Evolutionary conservation across 2,797 vertebrate genomes (phyloP).

Genomic region (Sciaenops ocellatus): DNA sequence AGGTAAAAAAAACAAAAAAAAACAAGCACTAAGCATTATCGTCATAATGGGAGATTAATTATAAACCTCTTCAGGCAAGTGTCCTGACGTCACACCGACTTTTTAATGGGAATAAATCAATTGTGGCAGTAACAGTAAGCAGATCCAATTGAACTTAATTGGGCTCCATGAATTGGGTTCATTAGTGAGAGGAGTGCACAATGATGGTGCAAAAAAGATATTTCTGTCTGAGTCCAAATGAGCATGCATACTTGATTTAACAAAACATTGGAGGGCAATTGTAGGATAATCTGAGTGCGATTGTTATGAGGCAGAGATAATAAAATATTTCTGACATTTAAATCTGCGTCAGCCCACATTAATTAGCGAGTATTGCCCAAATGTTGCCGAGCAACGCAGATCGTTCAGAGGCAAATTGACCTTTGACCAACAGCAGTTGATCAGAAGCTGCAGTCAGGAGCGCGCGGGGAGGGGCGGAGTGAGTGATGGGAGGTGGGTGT

Average conservation of each 20-base stretch:
- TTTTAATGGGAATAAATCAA: slow-evolving; percentile 24
- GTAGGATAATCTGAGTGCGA: slow-evolving; percentile 6
- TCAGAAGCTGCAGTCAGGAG: slow-evolving; percentile 3
- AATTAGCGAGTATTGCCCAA: slow-evolving; percentile 7
- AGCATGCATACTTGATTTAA: slow-evolving; percentile 29
- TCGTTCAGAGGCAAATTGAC: slow-evolving; percentile 4
- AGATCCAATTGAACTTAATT: slow-evolving; percentile 33
- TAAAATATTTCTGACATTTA: slow-evolving; percentile 43
- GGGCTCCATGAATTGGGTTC: slow-evolving; percentile 23
- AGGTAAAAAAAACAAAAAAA: slow-evolving; percentile 15
- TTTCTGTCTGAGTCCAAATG: slow-evolving; percentile 13
- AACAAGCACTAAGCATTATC: not conserved
- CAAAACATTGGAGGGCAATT: not conserved
- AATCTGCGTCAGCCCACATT: slow-evolving; percentile 28
- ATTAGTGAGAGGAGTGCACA: slow-evolving; percentile 26
- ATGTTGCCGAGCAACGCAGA: slow-evolving; percentile 32
- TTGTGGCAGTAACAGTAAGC: slow-evolving; percentile 14
- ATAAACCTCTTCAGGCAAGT: slow-evolving; percentile 33
- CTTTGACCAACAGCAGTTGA: slow-evolving; percentile 42
- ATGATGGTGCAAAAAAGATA: slow-evolving; percentile 2
- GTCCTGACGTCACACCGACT: slow-evolving; percentile 13
- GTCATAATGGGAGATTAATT: slow-evolving; percentile 31
- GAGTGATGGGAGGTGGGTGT: not conserved
- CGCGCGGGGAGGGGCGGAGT: not conserved
- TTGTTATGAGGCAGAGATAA: slow-evolving; percentile 12